These are phyloP conservation scores for Microdon myrmicae DNA, from an alignment of 2,888 invertebrate species.

Conservation along the genomic window DNA sequence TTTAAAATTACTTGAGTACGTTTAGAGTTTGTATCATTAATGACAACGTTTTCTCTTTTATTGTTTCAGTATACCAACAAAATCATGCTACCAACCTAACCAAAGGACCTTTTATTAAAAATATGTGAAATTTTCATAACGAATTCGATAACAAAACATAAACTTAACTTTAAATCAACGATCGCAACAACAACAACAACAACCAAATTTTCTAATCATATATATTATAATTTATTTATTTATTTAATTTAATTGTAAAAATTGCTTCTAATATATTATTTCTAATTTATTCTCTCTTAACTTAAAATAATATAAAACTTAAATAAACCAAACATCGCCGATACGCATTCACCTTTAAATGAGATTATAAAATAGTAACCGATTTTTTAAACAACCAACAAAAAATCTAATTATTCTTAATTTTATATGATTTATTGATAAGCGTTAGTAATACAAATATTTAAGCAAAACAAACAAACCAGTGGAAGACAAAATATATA, in stretches of 20 bases:
- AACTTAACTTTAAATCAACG: slow-evolving; percentile 17
- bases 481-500: slow-evolving; percentile 61
- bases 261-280: slow-evolving; percentile 36
- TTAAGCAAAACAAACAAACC: slow-evolving; percentile 64
- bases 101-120: slow-evolving; percentile 44
- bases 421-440: slow-evolving; percentile 57
- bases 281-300: slow-evolving; percentile 48
- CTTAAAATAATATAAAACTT: slow-evolving; percentile 38
- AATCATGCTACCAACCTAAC: slow-evolving; percentile 47
- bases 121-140: slow-evolving; percentile 38
- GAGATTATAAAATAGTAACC: slow-evolving; percentile 56
- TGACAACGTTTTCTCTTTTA: slow-evolving; percentile 1
- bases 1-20: too few relatives aligned
- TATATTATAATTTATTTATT: slow-evolving; percentile 57
- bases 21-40: too few relatives aligned
- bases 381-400: slow-evolving; percentile 37
- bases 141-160: slow-evolving; percentile 33
- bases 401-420: slow-evolving; percentile 34
- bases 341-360: slow-evolving; percentile 37
- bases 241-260: slow-evolving; percentile 54
- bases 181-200: slow-evolving; percentile 39
- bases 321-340: slow-evolving; percentile 42
- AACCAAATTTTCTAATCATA: slow-evolving; percentile 60
- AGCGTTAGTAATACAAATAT: slow-evolving; percentile 54
- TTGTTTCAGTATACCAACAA: slow-evolving; percentile 41